phyloP scores from a whole-genome alignment of 2,797 vertebrate genomes.

The Myotis daubentonii region DNA sequence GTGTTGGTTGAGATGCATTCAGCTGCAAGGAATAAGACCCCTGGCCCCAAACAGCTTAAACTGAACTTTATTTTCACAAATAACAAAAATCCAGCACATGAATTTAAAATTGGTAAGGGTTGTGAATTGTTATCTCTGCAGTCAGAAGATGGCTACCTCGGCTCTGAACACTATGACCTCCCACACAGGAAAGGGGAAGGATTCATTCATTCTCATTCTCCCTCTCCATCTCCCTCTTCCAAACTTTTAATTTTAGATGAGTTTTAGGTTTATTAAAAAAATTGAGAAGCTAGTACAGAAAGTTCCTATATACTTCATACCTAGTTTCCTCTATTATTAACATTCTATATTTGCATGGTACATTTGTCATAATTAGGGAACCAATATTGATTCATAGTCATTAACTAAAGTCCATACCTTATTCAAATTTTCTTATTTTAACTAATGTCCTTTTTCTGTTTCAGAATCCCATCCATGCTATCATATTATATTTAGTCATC shows the following conservation, averaged over 20 bases:
- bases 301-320: neutral
- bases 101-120: neutral
- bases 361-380: neutral
- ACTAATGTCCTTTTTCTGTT: neutral
- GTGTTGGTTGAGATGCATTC: neutral
- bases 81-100: neutral
- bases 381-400: neutral
- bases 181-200: neutral
- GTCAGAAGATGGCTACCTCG: neutral
- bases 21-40: neutral
- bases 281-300: neutral
- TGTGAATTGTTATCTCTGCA: neutral
- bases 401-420: neutral
- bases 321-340: neutral
- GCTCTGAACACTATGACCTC: neutral
- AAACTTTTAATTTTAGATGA: neutral
- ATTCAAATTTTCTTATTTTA: neutral
- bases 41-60: neutral
- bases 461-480: neutral
- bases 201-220: neutral
- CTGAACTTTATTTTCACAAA: neutral
- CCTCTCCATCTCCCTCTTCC: neutral
- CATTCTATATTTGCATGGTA: neutral
- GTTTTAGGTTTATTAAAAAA: conserved; percentile 20
- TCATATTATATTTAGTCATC: neutral